phyloP scores from a whole-genome alignment of 2,797 vertebrate species.

The Pangasius krempfi region DNA sequence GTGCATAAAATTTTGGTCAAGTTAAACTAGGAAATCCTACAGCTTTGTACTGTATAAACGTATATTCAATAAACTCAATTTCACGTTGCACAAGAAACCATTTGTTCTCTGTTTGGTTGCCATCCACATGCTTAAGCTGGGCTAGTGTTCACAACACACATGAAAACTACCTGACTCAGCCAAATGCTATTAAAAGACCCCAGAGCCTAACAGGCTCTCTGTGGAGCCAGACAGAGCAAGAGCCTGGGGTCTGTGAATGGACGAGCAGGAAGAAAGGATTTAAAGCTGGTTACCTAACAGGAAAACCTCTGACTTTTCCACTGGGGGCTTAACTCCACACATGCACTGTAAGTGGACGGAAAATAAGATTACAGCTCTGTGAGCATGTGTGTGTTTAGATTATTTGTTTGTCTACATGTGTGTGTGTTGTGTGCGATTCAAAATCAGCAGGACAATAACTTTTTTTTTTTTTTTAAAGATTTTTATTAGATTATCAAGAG shows the following conservation, averaged over 20 bases:
- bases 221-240: conserved; percentile 41
- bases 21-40: too few species aligned
- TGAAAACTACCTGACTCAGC: conserved; percentile 71
- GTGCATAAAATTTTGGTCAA: not conserved
- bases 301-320: conserved; percentile 65
- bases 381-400: conserved; percentile 44
- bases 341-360: conserved; percentile 73
- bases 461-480: too few species aligned
- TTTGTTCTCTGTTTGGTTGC: conserved; percentile 20
- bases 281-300: conserved; percentile 67
- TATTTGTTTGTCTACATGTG: conserved; percentile 36
- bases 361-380: conserved; percentile 74
- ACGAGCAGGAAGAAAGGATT: conserved; percentile 58
- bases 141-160: conserved; percentile 56
- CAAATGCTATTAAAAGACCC: conserved; percentile 76
- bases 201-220: conserved; percentile 54
- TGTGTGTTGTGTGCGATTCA: conserved; percentile 8
- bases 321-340: conserved; percentile 70
- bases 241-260: conserved; percentile 65
- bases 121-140: conserved; percentile 63
- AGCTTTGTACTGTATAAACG: not conserved
- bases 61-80: not conserved
- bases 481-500: not conserved
- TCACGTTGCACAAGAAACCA: not conserved
- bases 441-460: not conserved